Percentiles rank a stretch among this genome's conserved stretches.
Evolutionary conservation across 2,113 vertebrate genomes (phyloP).

Genomic region (Phoxinus phoxinus): DNA sequence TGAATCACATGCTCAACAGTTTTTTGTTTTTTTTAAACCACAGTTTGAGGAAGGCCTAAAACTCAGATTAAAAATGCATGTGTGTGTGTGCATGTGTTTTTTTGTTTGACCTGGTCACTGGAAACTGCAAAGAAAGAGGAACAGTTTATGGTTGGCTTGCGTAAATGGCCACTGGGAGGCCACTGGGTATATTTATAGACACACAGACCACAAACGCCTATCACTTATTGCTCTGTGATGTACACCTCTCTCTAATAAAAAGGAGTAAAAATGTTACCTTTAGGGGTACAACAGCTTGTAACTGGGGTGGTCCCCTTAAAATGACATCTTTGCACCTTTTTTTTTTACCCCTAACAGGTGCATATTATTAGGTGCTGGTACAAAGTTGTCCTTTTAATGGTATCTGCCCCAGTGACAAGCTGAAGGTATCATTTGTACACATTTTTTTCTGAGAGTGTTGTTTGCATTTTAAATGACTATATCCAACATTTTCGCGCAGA

Average conservation of each 20-base stretch:
- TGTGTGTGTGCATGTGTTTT: not conserved
- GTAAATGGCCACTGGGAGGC: not conserved
- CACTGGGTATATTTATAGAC: slow-evolving; percentile 10
- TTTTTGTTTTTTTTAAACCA: not conserved
- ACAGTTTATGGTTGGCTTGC: not conserved
- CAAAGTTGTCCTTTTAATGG: too few species aligned
- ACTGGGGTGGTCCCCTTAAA: too few species aligned
- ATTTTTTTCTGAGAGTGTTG: too few species aligned
- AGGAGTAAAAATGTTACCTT: too few species aligned
- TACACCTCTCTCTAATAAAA: not conserved
- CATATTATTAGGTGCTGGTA: too few species aligned
- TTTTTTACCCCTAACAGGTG: too few species aligned
- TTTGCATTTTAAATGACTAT: too few species aligned
- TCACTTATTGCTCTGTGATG: not conserved
- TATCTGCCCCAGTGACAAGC: too few species aligned
- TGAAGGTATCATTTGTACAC: too few species aligned
- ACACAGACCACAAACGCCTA: not conserved
- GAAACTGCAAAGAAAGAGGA: not conserved
- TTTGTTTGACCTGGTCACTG: slow-evolving; percentile 16
- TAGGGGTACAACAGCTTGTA: too few species aligned
- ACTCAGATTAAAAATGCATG: not conserved
- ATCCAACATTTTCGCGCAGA: not conserved
- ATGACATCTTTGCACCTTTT: too few species aligned
- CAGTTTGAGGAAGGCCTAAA: slow-evolving; percentile 1
- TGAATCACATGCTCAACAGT: not conserved